These are phyloP conservation scores for Meloidogyne exigua DNA, from an alignment of 1,140 invertebrate species.

Conservation along the genomic window DNA sequence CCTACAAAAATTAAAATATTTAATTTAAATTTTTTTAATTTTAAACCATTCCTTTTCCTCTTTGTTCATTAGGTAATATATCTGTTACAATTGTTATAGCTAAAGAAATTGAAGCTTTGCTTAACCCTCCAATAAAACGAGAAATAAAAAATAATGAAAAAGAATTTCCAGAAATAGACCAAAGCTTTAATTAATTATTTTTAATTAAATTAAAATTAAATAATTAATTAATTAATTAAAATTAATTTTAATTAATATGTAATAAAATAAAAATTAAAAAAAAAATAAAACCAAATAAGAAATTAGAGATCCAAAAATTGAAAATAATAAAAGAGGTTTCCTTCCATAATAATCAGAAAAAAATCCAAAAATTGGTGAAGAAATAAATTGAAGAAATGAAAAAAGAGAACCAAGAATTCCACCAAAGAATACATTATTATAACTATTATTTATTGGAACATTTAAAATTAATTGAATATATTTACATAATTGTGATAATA, in stretches of 20 bases:
- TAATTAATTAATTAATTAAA: slow-evolving; percentile 16
- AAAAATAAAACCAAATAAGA: slow-evolving; percentile 52
- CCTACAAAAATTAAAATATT: slow-evolving; percentile 69
- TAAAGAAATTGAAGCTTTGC: slow-evolving; percentile 92
- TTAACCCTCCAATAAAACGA: slow-evolving; percentile 85
- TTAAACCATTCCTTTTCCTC: slow-evolving; percentile 88
- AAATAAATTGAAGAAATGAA: slow-evolving; percentile 90
- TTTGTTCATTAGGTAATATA: slow-evolving; percentile 76
- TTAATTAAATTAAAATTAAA: neutral
- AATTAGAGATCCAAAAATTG: slow-evolving; percentile 72
- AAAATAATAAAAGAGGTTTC: slow-evolving; percentile 79
- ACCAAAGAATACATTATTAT: slow-evolving; percentile 60
- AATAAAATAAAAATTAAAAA: neutral
- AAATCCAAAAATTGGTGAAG: slow-evolving; percentile 87
- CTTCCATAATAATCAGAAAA: slow-evolving; percentile 92
- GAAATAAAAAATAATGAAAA: slow-evolving; percentile 89
- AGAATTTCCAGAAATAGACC: slow-evolving; percentile 78
- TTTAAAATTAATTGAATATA: slow-evolving; percentile 52
- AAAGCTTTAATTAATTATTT: slow-evolving; percentile 72
- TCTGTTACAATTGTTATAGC: slow-evolving; percentile 93
- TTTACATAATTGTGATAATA: slow-evolving; percentile 36
- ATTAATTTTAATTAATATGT: neutral
- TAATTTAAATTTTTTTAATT: slow-evolving; percentile 3
- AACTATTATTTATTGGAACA: slow-evolving; percentile 45
- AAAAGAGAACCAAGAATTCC: slow-evolving; percentile 88